Evolutionary conservation across 2,797 vertebrate species (phyloP).

Genomic region (Catostomus latipinnis): DNA sequence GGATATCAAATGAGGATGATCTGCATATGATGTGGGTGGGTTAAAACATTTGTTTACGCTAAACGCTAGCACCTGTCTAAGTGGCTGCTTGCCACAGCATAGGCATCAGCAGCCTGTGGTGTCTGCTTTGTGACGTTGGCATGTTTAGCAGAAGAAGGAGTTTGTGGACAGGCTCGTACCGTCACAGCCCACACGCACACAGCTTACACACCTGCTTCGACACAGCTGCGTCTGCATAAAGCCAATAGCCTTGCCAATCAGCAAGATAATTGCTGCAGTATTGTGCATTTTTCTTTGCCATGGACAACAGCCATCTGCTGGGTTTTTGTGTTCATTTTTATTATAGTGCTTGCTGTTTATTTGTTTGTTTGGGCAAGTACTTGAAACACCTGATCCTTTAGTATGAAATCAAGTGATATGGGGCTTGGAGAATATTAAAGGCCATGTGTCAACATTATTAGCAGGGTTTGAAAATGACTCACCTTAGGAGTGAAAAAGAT

Average conservation of each 20-base stretch:
- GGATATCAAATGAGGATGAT: constrained; percentile 34
- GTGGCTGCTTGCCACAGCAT: constrained; percentile 61
- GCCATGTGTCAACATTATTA: constrained; percentile 8
- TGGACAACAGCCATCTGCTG: constrained; percentile 40
- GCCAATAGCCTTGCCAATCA: constrained; percentile 70
- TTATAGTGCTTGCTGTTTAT: constrained; percentile 34
- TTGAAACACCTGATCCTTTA: constrained; percentile 33
- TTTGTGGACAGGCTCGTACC: constrained; percentile 28
- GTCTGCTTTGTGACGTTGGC: constrained; percentile 35
- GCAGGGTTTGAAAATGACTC: constrained; percentile 13
- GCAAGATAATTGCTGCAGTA: constrained; percentile 68
- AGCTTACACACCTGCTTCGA: constrained; percentile 64
- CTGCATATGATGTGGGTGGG: constrained; percentile 57
- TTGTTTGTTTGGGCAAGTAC: constrained; percentile 13
- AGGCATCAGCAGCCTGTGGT: constrained; percentile 17
- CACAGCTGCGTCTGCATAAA: constrained; percentile 70
- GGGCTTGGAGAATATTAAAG: constrained; percentile 22
- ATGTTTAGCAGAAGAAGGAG: constrained; percentile 31
- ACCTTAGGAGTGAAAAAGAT: background rate
- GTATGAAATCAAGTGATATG: constrained; percentile 21
- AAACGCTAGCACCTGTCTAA: constrained; percentile 72
- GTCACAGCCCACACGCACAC: constrained; percentile 31
- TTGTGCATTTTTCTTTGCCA: constrained; percentile 41
- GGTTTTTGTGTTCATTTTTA: constrained; percentile 39
- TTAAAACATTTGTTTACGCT: constrained; percentile 65